Percentiles rank a stretch among this genome's conserved stretches.
Evolutionary conservation across 2,113 vertebrate genomes (phyloP).

Genomic region (Scopus umbretta): DNA sequence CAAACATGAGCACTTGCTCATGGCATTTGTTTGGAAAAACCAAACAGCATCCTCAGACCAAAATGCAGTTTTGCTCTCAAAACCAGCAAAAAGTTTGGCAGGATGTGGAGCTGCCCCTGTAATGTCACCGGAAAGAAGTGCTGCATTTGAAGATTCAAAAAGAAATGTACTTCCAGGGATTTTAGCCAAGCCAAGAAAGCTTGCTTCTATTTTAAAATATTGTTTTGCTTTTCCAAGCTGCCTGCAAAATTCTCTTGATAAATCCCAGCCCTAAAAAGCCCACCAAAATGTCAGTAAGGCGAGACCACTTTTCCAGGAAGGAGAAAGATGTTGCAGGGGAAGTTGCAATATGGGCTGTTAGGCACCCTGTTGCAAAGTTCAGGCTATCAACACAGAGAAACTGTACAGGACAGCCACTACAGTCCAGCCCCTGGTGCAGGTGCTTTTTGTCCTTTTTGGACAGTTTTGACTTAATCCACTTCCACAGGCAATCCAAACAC

Average conservation of each 20-base stretch:
- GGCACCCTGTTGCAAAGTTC: not conserved
- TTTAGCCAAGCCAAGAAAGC: constrained; percentile 12
- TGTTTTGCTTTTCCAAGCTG: not conserved
- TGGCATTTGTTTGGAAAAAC: not conserved
- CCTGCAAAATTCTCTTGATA: not conserved
- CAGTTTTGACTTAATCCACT: not conserved
- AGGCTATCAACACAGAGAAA: not conserved
- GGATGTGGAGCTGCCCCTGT: not conserved
- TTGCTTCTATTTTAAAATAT: constrained; percentile 5
- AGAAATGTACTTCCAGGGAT: not conserved
- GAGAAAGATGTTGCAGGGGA: not conserved
- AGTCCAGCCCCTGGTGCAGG: accelerated
- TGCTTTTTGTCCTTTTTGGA: not conserved
- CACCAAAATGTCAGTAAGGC: not conserved
- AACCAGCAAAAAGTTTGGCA: not conserved
- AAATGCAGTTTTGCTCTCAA: not conserved
- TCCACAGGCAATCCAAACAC: not conserved
- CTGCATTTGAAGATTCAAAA: not conserved
- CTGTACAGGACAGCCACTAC: not conserved
- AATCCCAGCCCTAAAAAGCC: not conserved
- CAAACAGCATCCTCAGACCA: not conserved
- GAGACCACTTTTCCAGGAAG: not conserved
- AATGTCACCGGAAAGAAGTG: not conserved
- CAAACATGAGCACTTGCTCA: not conserved
- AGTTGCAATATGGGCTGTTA: not conserved